phyloP scores from a whole-genome alignment of 2,888 invertebrate genomes.

The Sarcophaga rosellei region DNA sequence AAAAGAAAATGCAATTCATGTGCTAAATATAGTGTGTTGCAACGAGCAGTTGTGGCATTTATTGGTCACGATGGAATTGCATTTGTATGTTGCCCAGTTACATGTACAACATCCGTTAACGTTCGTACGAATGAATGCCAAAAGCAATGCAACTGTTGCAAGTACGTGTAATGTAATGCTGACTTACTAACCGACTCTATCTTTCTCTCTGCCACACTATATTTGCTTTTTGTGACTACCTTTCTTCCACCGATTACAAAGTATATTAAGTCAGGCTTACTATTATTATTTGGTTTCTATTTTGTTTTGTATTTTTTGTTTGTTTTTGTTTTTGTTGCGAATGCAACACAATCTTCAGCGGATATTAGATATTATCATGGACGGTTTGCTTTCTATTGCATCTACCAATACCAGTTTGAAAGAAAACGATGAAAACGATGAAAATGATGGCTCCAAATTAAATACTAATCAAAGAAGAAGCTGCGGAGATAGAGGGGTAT shows the following conservation, averaged over 20 bases:
- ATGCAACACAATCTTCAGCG: constrained; percentile 63
- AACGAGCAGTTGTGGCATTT: background rate
- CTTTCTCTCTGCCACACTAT: constrained; percentile 18
- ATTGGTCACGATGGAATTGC: constrained; percentile 48
- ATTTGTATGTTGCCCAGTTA: constrained; percentile 34
- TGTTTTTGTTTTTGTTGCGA: constrained; percentile 46
- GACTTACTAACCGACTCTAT: constrained; percentile 26
- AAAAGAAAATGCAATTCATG: background rate
- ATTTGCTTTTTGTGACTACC: constrained; percentile 21
- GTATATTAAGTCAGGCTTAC: constrained; percentile 5
- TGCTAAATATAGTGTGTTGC: background rate
- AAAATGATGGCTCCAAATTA: background rate
- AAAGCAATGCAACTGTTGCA: constrained; percentile 45
- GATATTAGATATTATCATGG: constrained; percentile 65
- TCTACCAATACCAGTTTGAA: constrained; percentile 34
- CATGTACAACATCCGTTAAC: constrained; percentile 53
- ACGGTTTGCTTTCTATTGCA: constrained; percentile 58
- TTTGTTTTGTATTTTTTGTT: constrained; percentile 12
- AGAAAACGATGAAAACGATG: background rate
- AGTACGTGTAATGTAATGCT: constrained; percentile 53
- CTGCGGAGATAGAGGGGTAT: constrained; percentile 11
- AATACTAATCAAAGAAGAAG: constrained; percentile 1
- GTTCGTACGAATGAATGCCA: constrained; percentile 44
- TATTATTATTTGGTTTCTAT: background rate
- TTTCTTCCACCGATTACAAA: constrained; percentile 36